Conservation (phyloP, 2,113 vertebrate genomes). For the Crocuta crocuta region DNA sequence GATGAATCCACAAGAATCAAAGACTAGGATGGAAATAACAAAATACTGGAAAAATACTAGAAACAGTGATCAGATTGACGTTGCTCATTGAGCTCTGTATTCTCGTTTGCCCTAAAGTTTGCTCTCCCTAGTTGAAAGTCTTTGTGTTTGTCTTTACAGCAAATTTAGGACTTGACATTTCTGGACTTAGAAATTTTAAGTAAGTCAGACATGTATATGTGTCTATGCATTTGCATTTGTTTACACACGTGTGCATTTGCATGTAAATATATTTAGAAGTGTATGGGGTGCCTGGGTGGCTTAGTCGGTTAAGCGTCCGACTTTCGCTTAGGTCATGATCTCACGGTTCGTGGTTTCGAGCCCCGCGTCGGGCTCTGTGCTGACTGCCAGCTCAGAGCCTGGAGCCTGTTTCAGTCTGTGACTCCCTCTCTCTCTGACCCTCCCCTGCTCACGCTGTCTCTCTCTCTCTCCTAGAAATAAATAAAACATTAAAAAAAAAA, state of each 20-base stretch:
- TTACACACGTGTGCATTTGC: neutral
- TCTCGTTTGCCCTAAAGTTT: neutral
- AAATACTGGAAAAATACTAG: neutral
- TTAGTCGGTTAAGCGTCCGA: too few relatives aligned
- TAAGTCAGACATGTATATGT: neutral
- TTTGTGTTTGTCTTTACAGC: neutral
- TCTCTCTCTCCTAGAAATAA: too few relatives aligned
- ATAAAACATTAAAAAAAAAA: too few relatives aligned
- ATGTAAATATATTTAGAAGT: neutral
- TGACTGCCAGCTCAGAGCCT: too few relatives aligned
- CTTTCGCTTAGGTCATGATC: too few relatives aligned
- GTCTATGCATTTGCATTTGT: neutral
- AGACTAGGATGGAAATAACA: neutral
- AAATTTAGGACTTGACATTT: neutral
- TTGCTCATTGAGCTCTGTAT: neutral
- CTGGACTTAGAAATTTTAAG: constrained; percentile 29
- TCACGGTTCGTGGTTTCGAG: too few relatives aligned
- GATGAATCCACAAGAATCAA: neutral
- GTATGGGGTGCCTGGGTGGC: neutral
- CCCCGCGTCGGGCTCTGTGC: too few relatives aligned
- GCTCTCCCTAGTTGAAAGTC: neutral
- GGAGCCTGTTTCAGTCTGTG: too few relatives aligned
- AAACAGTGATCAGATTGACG: neutral
- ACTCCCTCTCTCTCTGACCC: too few relatives aligned
- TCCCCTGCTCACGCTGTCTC: too few relatives aligned